Base-by-base conservation (phyloP, 2,888 invertebrate genomes). In the Lithophane semibrunnea region DNA sequence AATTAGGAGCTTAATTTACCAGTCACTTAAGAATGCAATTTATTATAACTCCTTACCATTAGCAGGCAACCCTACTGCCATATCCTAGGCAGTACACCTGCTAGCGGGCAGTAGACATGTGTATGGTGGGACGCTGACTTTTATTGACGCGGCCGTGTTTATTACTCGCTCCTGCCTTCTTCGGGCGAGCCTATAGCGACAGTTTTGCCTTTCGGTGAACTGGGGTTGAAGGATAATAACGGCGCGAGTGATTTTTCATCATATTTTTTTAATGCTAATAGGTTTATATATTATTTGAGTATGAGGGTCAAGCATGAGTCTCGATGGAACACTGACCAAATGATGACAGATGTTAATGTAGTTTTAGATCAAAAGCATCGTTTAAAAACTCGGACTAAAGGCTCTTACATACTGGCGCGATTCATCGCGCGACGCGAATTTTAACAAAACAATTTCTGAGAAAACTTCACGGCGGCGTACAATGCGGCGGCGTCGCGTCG, bases 131-230 rank as follows among this genome's bases (percentile, higher is more conserved):
- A 88, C 89, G 85, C 85, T 93, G 95, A 95, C 95, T 95, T 94
- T 94, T 95, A 96, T 95, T 95, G 96, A 95, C 95, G 90, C 92
- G 88, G 82, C 90, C 92, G 93, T 91, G 95, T 95, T 95, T 95
- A 95, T 95, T 94, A 93, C 92, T 92, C 88, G 90, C 88, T 88
- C 89, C 89, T 90, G 77, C 91, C 91, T 90, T 92, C 92, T 92
- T 90, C 86, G 91, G 87, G 70, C 73, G 85, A 84, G 84, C 70
- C 80, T 86, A n/a, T n/a, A 86, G 88, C 84, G 91, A 91, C 91
- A 91, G 91, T 89, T 88, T 90, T 74, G 89, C 90, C 85, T 91
- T 89, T 89, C 82, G 84, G 84, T 87, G 79, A 69, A 76, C 78
- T 83, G 84, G 79, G 89, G 86, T 80, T 84, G 84, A 84, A 86